Evolutionary conservation across 37 sponge, comb jelly and placozoan genomes (phyloP).

Genomic region (Hormiphora californensis): DNA sequence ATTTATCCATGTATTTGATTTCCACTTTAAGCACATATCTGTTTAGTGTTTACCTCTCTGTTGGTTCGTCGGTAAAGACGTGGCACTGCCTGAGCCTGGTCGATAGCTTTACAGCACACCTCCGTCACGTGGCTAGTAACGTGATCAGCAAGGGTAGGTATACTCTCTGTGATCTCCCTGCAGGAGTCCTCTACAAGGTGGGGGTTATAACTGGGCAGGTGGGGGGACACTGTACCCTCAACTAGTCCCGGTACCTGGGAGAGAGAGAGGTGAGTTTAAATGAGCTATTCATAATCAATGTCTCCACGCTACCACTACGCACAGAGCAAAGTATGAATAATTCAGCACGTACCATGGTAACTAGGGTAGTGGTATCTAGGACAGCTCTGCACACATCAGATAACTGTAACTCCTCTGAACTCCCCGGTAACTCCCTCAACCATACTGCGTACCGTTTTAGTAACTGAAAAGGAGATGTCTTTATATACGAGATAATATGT

Average conservation of each 20-base stretch:
- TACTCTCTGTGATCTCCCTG: background rate
- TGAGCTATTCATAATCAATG: no score
- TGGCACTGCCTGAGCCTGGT: conserved; percentile 75
- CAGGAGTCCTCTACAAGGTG: background rate
- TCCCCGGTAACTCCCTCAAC: background rate
- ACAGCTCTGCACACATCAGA: conserved; percentile 23
- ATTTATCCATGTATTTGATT: no score
- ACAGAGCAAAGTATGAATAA: background rate
- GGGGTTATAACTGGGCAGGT: background rate
- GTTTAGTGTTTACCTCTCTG: conserved; percentile 59
- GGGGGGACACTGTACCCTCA: background rate
- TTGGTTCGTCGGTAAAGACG: conserved; percentile 86
- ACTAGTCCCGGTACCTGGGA: background rate
- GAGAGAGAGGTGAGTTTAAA: no score
- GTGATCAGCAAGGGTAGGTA: conserved; percentile 32
- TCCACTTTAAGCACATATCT: no score
- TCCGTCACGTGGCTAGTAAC: conserved; percentile 53
- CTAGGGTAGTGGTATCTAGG: background rate
- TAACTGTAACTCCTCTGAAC: background rate
- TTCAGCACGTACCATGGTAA: background rate
- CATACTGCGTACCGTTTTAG: conserved; percentile 17
- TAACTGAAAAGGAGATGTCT: conserved; percentile 1
- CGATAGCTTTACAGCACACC: conserved; percentile 64
- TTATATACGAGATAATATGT: no score
- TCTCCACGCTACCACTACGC: background rate